These are phyloP conservation scores for Cephus nigrinus DNA, from an alignment of 2,888 invertebrate genomes.

Conservation along the genomic window DNA sequence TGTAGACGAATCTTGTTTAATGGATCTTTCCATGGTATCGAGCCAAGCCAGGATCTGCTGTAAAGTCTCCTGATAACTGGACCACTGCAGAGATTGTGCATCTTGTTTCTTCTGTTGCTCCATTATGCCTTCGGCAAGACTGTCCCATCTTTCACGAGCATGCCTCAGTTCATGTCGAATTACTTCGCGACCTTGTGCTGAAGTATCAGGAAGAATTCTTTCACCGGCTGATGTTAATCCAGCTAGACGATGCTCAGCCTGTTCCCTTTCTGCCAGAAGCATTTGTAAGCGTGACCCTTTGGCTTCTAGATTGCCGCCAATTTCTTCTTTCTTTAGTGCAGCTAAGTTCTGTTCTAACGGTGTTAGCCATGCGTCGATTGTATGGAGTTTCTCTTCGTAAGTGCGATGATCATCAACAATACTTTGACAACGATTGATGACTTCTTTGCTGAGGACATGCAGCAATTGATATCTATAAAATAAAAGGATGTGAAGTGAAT, in stretches of 20 bases:
- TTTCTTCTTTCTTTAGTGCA: conserved; percentile 73
- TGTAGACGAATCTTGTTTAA: conserved; percentile 77
- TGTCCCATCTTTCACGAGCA: conserved; percentile 89
- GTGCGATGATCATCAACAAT: conserved; percentile 85
- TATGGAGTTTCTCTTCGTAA: conserved; percentile 80
- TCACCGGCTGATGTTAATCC: conserved; percentile 84
- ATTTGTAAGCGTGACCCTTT: conserved; percentile 78
- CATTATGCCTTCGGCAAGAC: conserved; percentile 83
- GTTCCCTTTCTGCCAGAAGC: conserved; percentile 82
- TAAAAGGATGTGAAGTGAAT: not conserved
- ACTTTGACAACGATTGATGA: conserved; percentile 85
- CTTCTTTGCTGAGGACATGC: conserved; percentile 85
- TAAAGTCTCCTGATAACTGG: conserved; percentile 86
- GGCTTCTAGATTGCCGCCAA: conserved; percentile 72
- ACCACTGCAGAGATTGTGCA: conserved; percentile 84
- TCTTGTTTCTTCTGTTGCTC: conserved; percentile 88
- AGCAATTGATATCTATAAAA: conserved; percentile 77
- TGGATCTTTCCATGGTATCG: conserved; percentile 83
- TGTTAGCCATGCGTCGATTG: conserved; percentile 81
- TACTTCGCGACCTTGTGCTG: conserved; percentile 89
- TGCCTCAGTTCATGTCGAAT: conserved; percentile 86
- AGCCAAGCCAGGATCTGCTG: conserved; percentile 88
- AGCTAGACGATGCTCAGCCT: conserved; percentile 83
- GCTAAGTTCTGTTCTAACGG: conserved; percentile 79
- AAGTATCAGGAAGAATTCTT: conserved; percentile 91